Conservation (phyloP, 1,140 invertebrate genomes). For the Musca vetustissima region DNA sequence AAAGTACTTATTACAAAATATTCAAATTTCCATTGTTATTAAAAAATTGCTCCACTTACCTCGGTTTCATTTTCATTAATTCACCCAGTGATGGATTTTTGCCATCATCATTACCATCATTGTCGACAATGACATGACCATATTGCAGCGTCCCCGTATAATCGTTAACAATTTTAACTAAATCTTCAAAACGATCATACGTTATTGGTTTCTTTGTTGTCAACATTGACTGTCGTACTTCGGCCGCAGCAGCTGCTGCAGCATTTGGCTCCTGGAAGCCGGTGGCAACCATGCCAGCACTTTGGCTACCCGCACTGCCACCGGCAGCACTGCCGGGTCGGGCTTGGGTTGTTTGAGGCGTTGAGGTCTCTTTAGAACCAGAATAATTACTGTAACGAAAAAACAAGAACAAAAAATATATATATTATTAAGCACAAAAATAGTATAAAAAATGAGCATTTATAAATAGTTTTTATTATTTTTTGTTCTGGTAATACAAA, state of each 20-base stretch:
- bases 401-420: slow-evolving; percentile 10
- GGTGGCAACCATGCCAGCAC: slow-evolving; percentile 34
- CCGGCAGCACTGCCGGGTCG: slow-evolving; percentile 26
- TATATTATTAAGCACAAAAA: background rate
- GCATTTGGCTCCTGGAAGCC: slow-evolving; percentile 9
- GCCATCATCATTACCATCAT: slow-evolving; percentile 57
- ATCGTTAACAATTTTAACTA: slow-evolving; percentile 57
- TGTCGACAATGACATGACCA: slow-evolving; percentile 54
- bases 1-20: no score
- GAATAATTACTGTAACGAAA: slow-evolving; percentile 49
- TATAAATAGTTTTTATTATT: background rate
- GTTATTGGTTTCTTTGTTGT: slow-evolving; percentile 42
- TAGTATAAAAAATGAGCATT: background rate
- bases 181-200: slow-evolving; percentile 63
- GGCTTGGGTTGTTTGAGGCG: slow-evolving; percentile 33
- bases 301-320: slow-evolving; percentile 38
- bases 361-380: slow-evolving; percentile 53
- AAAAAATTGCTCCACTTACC: slow-evolving; percentile 58
- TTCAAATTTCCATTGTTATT: no score
- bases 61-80: slow-evolving; percentile 63
- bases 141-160: slow-evolving; percentile 45
- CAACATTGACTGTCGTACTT: slow-evolving; percentile 30
- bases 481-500: background rate
- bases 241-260: background rate
- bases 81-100: slow-evolving; percentile 68